Conservation (phyloP, 92 coral and sea anemone species). For the Virgularia gustaviana region DNA sequence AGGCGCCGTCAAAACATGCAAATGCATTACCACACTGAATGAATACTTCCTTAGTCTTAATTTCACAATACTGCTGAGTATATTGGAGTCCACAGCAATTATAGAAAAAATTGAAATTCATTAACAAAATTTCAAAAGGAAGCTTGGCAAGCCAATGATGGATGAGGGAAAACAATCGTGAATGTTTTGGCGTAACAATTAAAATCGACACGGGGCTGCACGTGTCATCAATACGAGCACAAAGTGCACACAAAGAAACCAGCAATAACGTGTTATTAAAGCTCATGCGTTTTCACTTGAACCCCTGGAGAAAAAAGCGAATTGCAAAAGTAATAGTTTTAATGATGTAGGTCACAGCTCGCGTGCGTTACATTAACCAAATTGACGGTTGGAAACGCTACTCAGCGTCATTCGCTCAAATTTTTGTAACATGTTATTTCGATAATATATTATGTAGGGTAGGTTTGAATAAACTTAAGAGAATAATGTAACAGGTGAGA, state of each 20-base stretch:
- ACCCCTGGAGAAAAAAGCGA: too few species aligned
- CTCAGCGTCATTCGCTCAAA: too few species aligned
- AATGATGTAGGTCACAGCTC: too few species aligned
- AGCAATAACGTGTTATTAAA: conserved; percentile 9
- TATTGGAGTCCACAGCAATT: conserved; percentile 36
- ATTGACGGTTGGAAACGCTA: too few species aligned
- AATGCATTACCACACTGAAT: conserved; percentile 14
- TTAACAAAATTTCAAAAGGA: conserved; percentile 32
- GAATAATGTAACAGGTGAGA: too few species aligned
- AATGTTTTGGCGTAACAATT: conserved; percentile 26
- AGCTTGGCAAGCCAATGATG: conserved; percentile 29
- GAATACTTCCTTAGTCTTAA: conserved; percentile 34
- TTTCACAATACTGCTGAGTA: conserved; percentile 22
- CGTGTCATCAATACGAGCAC: conserved; percentile 29
- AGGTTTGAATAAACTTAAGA: too few species aligned
- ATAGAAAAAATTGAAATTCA: conserved; percentile 36
- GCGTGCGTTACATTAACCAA: too few species aligned
- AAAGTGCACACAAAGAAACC: conserved; percentile 26
- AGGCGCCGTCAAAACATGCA: too few species aligned
- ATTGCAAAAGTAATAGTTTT: too few species aligned
- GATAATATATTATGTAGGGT: too few species aligned
- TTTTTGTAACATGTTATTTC: too few species aligned
- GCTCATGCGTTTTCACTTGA: too few species aligned
- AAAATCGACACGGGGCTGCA: conserved; percentile 22
- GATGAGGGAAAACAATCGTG: conserved; percentile 20